phyloP scores from a whole-genome alignment of 2,888 invertebrate species.

The Nemapogon koenigi region DNA sequence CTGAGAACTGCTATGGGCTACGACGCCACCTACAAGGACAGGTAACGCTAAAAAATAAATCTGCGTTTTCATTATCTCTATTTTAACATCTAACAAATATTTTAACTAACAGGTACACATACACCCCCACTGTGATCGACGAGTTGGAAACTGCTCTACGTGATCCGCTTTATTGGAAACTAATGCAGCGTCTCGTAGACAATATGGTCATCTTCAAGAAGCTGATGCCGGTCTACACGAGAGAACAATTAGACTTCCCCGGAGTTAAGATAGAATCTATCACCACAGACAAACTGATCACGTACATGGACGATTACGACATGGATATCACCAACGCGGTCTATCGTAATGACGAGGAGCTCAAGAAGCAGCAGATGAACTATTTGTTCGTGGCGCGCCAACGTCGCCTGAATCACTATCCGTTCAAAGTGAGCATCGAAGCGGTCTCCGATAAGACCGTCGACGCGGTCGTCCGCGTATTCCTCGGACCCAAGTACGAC shows the following conservation, averaged over 20 bases:
- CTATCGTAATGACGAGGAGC: slow-evolving; percentile 51
- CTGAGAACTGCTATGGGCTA: slow-evolving; percentile 57
- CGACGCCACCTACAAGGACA: slow-evolving; percentile 1
- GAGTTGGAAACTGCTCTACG: slow-evolving; percentile 70
- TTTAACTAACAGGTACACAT: slow-evolving; percentile 50
- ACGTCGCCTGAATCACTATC: slow-evolving; percentile 70
- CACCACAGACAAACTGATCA: slow-evolving; percentile 69
- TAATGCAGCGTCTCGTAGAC: slow-evolving; percentile 67
- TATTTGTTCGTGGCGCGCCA: slow-evolving; percentile 61
- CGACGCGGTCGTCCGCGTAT: slow-evolving; percentile 70
- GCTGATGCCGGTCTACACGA: slow-evolving; percentile 64
- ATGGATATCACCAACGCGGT: slow-evolving; percentile 70
- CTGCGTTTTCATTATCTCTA: too few relatives aligned
- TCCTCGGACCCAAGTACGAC: slow-evolving; percentile 75
- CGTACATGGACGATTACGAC: slow-evolving; percentile 75
- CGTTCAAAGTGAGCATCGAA: slow-evolving; percentile 66
- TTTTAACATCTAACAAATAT: too few relatives aligned
- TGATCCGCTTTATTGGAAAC: slow-evolving; percentile 75
- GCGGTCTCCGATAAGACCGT: slow-evolving; percentile 62
- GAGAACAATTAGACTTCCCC: slow-evolving; percentile 66
- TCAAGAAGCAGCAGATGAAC: slow-evolving; percentile 54
- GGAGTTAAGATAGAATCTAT: slow-evolving; percentile 69
- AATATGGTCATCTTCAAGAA: slow-evolving; percentile 67
- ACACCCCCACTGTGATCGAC: slow-evolving; percentile 67
- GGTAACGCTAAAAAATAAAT: background rate